Evolutionary conservation across 2,888 invertebrate genomes (phyloP).

Genomic region (Mesorhabditis spiculigera): DNA sequence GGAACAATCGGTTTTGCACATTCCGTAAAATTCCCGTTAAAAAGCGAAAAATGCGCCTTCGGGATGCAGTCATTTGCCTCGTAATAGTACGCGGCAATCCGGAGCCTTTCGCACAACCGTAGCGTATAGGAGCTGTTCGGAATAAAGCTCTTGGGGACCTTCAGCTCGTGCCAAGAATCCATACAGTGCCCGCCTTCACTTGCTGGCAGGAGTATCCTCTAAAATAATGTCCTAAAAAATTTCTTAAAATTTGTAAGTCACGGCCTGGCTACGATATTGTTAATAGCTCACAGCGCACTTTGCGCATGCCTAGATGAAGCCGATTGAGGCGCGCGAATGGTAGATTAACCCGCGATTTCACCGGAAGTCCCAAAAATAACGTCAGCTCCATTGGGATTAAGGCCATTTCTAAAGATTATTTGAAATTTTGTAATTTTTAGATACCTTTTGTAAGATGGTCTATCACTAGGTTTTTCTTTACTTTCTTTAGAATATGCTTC

Average conservation of each 20-base stretch:
- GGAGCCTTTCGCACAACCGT: background rate
- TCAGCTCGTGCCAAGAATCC: background rate
- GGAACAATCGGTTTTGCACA: background rate
- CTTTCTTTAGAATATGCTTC: background rate
- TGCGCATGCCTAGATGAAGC: background rate
- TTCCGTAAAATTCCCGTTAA: background rate
- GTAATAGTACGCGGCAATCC: background rate
- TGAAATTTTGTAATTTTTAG: background rate
- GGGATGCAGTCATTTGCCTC: background rate
- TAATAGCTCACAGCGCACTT: slow-evolving; percentile 6
- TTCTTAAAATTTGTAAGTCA: too few species aligned
- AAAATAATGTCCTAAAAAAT: background rate
- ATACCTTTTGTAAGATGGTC: background rate
- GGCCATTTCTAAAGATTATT: background rate
- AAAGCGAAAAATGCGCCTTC: background rate
- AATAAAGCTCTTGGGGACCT: background rate
- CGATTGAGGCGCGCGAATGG: background rate
- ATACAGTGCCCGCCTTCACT: background rate
- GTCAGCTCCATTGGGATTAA: background rate
- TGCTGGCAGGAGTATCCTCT: background rate
- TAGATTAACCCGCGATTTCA: background rate
- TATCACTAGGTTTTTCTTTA: background rate
- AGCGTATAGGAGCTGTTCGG: background rate
- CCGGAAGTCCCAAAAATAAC: background rate
- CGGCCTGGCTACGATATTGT: background rate